Conservation (phyloP, 2,888 invertebrate genomes). For the Ophion ellenae region DNA sequence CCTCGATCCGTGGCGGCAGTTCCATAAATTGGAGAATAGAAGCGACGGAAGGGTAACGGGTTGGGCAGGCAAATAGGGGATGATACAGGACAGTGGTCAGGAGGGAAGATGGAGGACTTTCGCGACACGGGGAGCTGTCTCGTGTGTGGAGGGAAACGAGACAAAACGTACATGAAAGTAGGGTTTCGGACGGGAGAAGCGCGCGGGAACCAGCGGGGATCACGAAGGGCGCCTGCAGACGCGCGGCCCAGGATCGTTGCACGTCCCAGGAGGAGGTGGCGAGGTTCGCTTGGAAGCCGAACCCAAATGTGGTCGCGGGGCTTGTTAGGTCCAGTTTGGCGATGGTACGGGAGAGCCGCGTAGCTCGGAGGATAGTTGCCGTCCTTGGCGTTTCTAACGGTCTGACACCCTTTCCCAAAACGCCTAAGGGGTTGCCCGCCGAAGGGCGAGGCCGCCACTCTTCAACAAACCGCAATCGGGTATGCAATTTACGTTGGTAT, state of each 20-base stretch:
- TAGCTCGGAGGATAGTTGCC: constrained; percentile 45
- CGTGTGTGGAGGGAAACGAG: neutral
- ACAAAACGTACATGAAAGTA: constrained; percentile 39
- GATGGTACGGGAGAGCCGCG: constrained; percentile 65
- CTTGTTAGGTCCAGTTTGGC: constrained; percentile 79
- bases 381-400: constrained; percentile 50
- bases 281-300: constrained; percentile 74
- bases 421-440: constrained; percentile 53
- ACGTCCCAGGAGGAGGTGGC: constrained; percentile 73
- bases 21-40: constrained; percentile 18
- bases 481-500: constrained; percentile 80
- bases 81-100: neutral
- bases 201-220: neutral
- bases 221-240: neutral
- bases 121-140: neutral
- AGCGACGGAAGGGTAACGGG: constrained; percentile 2
- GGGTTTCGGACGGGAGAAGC: constrained; percentile 12
- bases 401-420: constrained; percentile 54
- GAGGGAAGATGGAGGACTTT: constrained; percentile 5
- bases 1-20: constrained; percentile 2
- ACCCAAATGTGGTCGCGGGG: constrained; percentile 78
- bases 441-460: constrained; percentile 71
- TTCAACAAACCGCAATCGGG: constrained; percentile 79
- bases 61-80: neutral
- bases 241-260: constrained; percentile 26